Evolutionary conservation across 2,113 vertebrate species (phyloP), one percentile per base, ranked within the genome.

Genomic region (Chlorocebus sabaeus): DNA sequence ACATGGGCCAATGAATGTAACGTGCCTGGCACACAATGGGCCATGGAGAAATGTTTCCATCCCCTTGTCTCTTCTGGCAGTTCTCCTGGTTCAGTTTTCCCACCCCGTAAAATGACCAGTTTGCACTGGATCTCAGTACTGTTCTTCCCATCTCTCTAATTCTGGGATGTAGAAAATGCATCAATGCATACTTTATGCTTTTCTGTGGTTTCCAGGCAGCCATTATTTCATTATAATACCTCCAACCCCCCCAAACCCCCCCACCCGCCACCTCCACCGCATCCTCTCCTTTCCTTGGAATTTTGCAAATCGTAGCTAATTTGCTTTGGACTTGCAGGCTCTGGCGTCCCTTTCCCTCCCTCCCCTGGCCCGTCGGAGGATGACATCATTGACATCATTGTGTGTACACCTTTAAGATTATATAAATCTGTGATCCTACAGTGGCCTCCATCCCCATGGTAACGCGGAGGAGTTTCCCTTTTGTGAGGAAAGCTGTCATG

Each of bases 401-500:
- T 35, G 90, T 10, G 48, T 67, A 35, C 67, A 95, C 96, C 97
- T 98, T 98, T 98, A 97, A 97, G 98, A 86, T 98, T 97, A 97
- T 96, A 98, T 97, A 96, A 98, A 96, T 81, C 89, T 95, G 93
- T 85, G 90, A 96, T 98, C 95, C 61, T 55, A 88, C 87, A n/a
- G 97, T 95, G 98, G 97, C 97, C 95, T 95, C 93, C 73, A 82
- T 99, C 97, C 97, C 98, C 98, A 98, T 98, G 98, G 98, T 97
- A 98, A 99, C 98, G 93, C 97, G 95, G 96, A 99, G 99, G 99
- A 98, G 98, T 99, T 99, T 99, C 99, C 99, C 98, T 95, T 98
- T 93, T 98, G 96, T 97, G 98, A 98, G 97, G 97, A 98, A 96
- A 35, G 98, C 98, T 96, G 95, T 96, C 98, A 98, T 98, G 98